Evolutionary conservation across 2,113 vertebrate genomes (phyloP).

Genomic region (Chinchilla lanigera): DNA sequence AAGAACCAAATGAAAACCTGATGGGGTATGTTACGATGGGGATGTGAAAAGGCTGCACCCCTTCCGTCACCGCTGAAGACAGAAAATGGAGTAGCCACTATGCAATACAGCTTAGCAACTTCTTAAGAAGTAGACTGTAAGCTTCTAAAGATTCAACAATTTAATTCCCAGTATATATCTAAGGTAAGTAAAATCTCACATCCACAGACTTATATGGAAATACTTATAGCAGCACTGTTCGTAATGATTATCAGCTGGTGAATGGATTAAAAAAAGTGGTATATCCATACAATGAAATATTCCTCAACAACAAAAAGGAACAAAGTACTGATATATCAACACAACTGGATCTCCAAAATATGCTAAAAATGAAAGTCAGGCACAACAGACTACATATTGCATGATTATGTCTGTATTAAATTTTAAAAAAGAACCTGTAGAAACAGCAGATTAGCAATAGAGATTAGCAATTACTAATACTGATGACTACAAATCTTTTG

Average conservation of each 20-base stretch:
- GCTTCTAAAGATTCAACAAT: neutral
- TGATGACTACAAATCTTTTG: neutral
- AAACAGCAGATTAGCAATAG: neutral
- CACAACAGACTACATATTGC: neutral
- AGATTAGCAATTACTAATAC: neutral
- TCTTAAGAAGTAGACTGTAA: slow-evolving; percentile 42
- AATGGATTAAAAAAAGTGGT: neutral
- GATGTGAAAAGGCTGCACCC: neutral
- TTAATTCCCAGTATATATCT: neutral
- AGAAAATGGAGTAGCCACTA: neutral
- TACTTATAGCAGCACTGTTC: neutral
- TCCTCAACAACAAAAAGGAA: slow-evolving; percentile 15
- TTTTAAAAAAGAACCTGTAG: neutral
- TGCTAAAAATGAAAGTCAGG: neutral
- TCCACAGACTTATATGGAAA: neutral
- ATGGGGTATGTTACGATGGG: neutral
- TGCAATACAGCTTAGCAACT: neutral
- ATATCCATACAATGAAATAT: neutral
- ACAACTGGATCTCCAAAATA: neutral
- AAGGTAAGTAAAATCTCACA: neutral
- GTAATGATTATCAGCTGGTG: neutral
- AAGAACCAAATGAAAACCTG: neutral
- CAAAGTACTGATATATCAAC: neutral
- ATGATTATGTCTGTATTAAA: neutral
- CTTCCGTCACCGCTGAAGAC: neutral